These are phyloP conservation scores for Apomyelois bistriatella DNA, from an alignment of 2,888 invertebrate species.

Conservation along the genomic window DNA sequence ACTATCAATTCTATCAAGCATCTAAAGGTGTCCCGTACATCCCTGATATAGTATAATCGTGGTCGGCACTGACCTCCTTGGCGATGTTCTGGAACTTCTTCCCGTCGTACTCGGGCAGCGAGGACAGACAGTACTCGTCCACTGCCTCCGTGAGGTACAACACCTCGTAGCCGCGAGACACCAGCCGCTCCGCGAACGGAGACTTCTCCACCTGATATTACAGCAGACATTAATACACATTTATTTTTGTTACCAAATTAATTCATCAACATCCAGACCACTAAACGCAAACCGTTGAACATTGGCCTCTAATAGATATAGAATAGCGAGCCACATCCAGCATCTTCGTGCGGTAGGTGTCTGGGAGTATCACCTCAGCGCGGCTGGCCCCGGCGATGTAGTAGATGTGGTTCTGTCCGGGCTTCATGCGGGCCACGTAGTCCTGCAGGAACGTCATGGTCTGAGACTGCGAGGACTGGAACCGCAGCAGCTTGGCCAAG, in stretches of 20 bases:
- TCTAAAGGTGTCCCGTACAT: no score
- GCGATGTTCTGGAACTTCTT: conserved; percentile 99
- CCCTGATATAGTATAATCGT: no score
- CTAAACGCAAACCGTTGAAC: no score
- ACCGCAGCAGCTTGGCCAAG: conserved; percentile 95
- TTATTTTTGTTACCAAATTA: no score
- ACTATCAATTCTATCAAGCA: no score
- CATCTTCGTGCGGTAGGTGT: no score
- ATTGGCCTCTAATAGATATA: no score
- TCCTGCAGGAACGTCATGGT: conserved; percentile 89
- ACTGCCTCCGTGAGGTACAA: conserved; percentile 97
- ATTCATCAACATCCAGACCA: no score
- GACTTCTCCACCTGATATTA: conserved; percentile 84
- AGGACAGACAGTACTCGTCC: conserved; percentile 98
- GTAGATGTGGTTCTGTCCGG: conserved; percentile 95
- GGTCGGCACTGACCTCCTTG: conserved; percentile 92
- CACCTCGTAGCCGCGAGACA: conserved; percentile 97
- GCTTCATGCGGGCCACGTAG: conserved; percentile 97
- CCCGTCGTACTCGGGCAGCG: conserved; percentile 98
- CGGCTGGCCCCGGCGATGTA: conserved; percentile 95
- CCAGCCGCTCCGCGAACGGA: conserved; percentile 96
- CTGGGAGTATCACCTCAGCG: no score
- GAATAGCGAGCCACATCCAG: no score
- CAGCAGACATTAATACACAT: no score
- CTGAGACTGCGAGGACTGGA: conserved; percentile 87